Evolutionary conservation across 1,140 invertebrate genomes (phyloP).

Genomic region (Arctopsyche grandis): DNA sequence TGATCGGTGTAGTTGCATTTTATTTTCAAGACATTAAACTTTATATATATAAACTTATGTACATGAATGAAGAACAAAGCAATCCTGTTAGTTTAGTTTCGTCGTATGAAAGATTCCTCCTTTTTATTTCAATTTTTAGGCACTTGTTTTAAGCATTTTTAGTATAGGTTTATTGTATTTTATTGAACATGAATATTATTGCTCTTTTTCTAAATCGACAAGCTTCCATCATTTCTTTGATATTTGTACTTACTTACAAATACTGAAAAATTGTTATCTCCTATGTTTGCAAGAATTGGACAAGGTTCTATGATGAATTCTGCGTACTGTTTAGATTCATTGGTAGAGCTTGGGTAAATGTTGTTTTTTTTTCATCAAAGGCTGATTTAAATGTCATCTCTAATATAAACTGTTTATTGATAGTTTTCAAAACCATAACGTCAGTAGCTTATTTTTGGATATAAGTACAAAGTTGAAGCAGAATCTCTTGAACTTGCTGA

Average conservation of each 20-base stretch:
- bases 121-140: neutral
- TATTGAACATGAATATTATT: neutral
- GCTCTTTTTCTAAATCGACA: neutral
- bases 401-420: no score
- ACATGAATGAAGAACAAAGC: neutral
- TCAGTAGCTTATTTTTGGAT: no score
- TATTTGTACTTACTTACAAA: neutral
- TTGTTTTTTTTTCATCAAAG: no score
- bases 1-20: slow-evolving; percentile 49
- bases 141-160: neutral
- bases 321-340: no score
- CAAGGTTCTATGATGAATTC: no score
- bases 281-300: neutral
- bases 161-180: neutral
- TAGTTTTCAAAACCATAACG: no score
- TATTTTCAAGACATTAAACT: slow-evolving; percentile 16
- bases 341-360: no score
- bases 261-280: slow-evolving; percentile 21
- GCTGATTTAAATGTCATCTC: no score
- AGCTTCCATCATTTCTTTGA: slow-evolving; percentile 8
- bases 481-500: no score
- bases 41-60: neutral
- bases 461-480: no score
- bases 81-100: neutral
- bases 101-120: neutral